Percentiles rank a stretch among this genome's conserved stretches.
Evolutionary conservation across 2,888 invertebrate genomes (phyloP).

Genomic region (Apamea sordens): DNA sequence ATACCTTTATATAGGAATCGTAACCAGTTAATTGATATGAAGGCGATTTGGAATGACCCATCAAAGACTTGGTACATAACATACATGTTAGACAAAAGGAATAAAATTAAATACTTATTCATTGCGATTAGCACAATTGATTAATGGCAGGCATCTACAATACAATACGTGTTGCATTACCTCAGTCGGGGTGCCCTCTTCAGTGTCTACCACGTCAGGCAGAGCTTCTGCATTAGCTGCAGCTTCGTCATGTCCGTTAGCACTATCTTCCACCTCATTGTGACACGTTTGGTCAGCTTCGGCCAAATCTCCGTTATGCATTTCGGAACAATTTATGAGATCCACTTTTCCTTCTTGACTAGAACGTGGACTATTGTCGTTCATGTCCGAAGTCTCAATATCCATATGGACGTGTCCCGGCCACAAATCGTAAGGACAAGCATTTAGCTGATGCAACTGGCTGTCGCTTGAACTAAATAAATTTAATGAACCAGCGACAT

Average conservation of each 20-base stretch:
- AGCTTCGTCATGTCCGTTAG: conserved; percentile 71
- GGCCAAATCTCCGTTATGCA: conserved; percentile 93
- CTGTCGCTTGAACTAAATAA: conserved; percentile 83
- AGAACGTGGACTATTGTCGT: conserved; percentile 79
- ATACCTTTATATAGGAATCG: neutral
- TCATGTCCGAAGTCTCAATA: conserved; percentile 77
- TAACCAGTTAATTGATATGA: neutral
- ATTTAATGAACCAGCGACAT: conserved; percentile 86
- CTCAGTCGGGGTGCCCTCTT: conserved; percentile 88
- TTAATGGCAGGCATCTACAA: conserved; percentile 87
- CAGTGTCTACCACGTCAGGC: conserved; percentile 88
- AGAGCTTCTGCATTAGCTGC: conserved; percentile 78
- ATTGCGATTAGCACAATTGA: conserved; percentile 81
- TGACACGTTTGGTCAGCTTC: conserved; percentile 95
- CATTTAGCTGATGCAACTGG: conserved; percentile 81
- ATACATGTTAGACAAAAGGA: conserved; percentile 41
- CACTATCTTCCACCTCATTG: conserved; percentile 74
- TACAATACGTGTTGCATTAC: conserved; percentile 87
- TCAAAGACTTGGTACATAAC: conserved; percentile 31
- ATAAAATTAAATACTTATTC: conserved; percentile 46
- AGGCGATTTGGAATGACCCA: conserved; percentile 9
- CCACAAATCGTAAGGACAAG: conserved; percentile 86
- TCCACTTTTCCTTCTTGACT: conserved; percentile 86
- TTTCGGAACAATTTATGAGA: conserved; percentile 87
- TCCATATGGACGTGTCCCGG: conserved; percentile 83